These are phyloP conservation scores for Physeter macrocephalus DNA, from an alignment of 2,113 vertebrate genomes.

Conservation along the genomic window DNA sequence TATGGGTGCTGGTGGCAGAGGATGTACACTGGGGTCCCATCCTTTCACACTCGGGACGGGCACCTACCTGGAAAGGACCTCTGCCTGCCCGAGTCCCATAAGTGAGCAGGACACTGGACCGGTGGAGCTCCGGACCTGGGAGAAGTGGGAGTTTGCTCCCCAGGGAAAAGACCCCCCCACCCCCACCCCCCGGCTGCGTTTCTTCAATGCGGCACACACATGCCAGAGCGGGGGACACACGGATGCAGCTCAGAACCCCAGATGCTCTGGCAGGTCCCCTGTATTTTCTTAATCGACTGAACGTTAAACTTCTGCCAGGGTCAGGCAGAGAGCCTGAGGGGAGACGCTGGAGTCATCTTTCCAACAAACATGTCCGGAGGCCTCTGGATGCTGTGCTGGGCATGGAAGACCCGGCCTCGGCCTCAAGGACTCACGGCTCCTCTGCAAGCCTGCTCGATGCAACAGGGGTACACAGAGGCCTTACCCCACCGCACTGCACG, in stretches of 20 bases:
- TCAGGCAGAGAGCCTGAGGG: background rate
- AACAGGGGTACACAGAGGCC: background rate
- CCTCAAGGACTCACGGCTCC: background rate
- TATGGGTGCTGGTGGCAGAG: fast-evolving
- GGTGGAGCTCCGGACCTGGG: no score
- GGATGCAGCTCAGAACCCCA: background rate
- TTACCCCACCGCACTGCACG: fast-evolving
- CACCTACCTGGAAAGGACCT: background rate
- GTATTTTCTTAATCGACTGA: background rate
- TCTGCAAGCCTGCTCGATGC: fast-evolving
- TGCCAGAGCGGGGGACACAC: background rate
- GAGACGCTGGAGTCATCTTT: background rate
- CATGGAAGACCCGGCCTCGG: background rate
- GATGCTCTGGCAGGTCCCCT: background rate
- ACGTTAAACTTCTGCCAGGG: background rate
- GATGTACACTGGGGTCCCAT: no score
- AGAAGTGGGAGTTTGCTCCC: background rate
- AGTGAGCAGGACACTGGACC: background rate
- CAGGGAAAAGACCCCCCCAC: background rate
- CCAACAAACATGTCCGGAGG: background rate
- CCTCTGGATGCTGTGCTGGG: background rate
- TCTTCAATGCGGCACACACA: background rate
- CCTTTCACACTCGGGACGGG: background rate
- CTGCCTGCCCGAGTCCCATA: background rate
- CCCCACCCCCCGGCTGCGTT: background rate